A percentile compares a stretch with the other conserved stretches of the same genome.
Conservation (phyloP, 2,888 invertebrate genomes). For the Eulithis prunata region DNA sequence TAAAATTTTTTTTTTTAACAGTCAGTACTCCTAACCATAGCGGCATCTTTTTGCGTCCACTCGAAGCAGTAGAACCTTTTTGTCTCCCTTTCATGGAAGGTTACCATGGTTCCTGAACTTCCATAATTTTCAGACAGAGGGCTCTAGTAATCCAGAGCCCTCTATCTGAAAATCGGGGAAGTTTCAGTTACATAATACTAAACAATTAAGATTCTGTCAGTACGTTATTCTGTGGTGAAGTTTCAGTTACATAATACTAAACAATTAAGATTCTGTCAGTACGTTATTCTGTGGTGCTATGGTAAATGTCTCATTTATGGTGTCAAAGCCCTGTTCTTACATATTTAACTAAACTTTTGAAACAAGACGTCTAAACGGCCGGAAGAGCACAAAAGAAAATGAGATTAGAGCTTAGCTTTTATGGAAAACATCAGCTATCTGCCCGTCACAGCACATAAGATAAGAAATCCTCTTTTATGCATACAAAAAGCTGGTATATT, state of each 20-base stretch:
- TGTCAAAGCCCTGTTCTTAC: too few species aligned
- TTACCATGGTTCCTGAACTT: background rate
- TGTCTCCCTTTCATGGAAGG: background rate
- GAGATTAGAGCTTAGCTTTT: too few species aligned
- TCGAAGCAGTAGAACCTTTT: conserved; percentile 9
- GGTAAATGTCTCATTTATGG: too few species aligned
- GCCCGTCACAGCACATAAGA: background rate
- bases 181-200: background rate
- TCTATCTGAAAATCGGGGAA: background rate
- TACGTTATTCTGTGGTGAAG: too few species aligned
- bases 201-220: too few species aligned
- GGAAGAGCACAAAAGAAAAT: too few species aligned
- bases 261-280: too few species aligned
- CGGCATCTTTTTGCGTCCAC: conserved; percentile 9
- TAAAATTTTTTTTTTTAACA: background rate
- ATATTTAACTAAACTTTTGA: too few species aligned
- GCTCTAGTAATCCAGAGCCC: background rate
- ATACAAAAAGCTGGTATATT: background rate
- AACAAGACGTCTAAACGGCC: too few species aligned
- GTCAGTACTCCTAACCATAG: background rate
- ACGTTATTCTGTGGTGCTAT: too few species aligned
- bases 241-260: too few species aligned
- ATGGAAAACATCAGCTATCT: background rate
- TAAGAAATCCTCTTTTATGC: background rate
- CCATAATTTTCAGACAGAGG: conserved; percentile 13